These are phyloP conservation scores for Galaxias olidus DNA, from an alignment of 2,797 vertebrate species.

Conservation along the genomic window DNA sequence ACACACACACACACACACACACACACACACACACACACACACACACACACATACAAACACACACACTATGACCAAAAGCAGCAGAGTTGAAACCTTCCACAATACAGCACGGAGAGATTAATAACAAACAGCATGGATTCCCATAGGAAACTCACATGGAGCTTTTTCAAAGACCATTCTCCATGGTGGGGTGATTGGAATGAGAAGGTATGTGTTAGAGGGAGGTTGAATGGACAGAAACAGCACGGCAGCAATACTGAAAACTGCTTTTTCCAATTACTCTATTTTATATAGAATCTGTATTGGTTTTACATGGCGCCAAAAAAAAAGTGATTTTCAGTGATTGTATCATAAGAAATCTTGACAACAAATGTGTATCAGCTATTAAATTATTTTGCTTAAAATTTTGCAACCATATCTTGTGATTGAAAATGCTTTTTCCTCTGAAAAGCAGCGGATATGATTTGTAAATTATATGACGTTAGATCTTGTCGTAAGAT, in stretches of 20 bases:
- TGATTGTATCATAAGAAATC: no score
- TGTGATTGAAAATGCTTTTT: not conserved
- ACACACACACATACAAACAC: not conserved
- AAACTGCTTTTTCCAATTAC: conserved; percentile 13
- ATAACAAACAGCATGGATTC: conserved; percentile 41
- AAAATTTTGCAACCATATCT: no score
- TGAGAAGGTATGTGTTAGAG: conserved; percentile 31
- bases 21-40: conserved; percentile 14
- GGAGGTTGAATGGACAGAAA: conserved; percentile 40
- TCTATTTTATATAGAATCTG: not conserved
- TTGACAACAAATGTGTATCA: no score
- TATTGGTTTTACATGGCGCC: no score
- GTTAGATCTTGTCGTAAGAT: conserved; percentile 22
- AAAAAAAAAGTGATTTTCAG: no score
- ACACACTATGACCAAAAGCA: conserved; percentile 12
- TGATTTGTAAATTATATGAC: not conserved
- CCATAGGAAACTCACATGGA: conserved; percentile 33
- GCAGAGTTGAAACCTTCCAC: conserved; percentile 35
- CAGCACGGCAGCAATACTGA: conserved; percentile 42
- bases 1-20: conserved; percentile 1
- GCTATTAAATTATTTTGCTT: no score
- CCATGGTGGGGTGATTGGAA: conserved; percentile 30
- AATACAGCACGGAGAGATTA: conserved; percentile 33
- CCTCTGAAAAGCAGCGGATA: not conserved
- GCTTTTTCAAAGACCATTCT: conserved; percentile 30